A percentile compares a stretch with the other conserved stretches of the same genome.
These are phyloP conservation scores for Corythucha ciliata DNA, from an alignment of 2,888 invertebrate genomes.

Conservation along the genomic window DNA sequence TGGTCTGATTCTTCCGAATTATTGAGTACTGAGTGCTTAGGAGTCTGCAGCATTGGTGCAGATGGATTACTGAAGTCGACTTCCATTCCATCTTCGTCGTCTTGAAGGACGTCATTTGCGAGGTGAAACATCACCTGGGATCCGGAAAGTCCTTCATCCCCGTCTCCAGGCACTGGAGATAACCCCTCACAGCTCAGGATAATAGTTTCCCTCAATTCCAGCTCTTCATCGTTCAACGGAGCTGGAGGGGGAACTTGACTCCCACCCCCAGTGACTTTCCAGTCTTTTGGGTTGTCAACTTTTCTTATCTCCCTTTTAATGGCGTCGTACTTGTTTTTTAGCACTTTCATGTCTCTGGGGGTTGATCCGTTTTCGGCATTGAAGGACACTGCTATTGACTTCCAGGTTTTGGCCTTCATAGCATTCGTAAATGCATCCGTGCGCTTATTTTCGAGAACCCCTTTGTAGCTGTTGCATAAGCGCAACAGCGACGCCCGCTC, in stretches of 20 bases:
- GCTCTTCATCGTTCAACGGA: constrained; percentile 1
- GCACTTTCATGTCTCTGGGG: constrained; percentile 1
- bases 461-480: no score
- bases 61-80: constrained; percentile 4
- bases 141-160: no score
- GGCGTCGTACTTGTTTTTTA: not conserved
- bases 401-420: no score
- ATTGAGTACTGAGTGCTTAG: not conserved
- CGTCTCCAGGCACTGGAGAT: not conserved
- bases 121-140: no score
- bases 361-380: no score
- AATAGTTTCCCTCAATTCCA: no score
- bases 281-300: not conserved
- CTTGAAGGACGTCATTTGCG: no score
- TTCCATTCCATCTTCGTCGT: not conserved
- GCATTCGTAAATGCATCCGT: no score
- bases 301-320: not conserved
- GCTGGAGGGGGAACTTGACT: not conserved
- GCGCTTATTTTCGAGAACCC: no score
- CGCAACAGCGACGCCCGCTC: no score
- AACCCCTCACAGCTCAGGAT: constrained; percentile 2
- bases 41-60: constrained; percentile 5
- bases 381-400: no score
- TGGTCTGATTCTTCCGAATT: no score
- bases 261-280: not conserved